Base-by-base conservation (phyloP, 2,797 vertebrate species). In the Hippopotamyrus pictus region DNA sequence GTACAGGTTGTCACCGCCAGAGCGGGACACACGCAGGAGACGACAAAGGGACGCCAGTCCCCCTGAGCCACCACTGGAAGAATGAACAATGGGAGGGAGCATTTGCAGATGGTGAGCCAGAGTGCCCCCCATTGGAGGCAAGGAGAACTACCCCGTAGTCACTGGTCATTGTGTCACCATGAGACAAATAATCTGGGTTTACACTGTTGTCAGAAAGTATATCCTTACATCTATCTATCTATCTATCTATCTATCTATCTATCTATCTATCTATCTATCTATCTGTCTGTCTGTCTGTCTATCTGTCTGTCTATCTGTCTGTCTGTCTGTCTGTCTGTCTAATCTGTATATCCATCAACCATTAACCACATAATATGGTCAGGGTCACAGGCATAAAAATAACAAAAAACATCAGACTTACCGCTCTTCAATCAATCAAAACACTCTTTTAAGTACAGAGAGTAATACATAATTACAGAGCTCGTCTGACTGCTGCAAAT, bases 1-100 rank as follows among this genome's bases (percentile, higher is more conserved):
- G 82, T 19, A 53, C 65, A 44, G 69, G 54, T 86, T 88, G 84
- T 88, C 90, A 90, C 41, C 65, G 53, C 62, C 19, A 25, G 62
- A 73, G 88, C 29, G n/a, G 8, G 76, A 84, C 53, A 9, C 44
- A 19, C 57, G 54, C 86, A 86, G 25, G 62, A 50, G 65, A 53
- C 88, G 84, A 90, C 88, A 90, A 90, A 90, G 88, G 73, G 84
- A 57, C 84, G 82, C 89, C 89, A 90, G 89, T 91, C 51, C 57
- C 46, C 29, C 73, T 22, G 44, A 41, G 46, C 25, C 29, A 33
- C 83, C 1, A 0, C 29, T 53, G 14, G 48, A 54, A 73, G 44
- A 87, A 53, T 76, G 83, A 76, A 89, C 89, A 48, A 89, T 87
- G 83, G 88, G 73, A 50, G 65, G 19, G 88, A 85, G 2, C 1